Evolutionary conservation across 2,113 vertebrate species (phyloP), one percentile per base, ranked within the genome.

Genomic region (Vireo altiloquus): DNA sequence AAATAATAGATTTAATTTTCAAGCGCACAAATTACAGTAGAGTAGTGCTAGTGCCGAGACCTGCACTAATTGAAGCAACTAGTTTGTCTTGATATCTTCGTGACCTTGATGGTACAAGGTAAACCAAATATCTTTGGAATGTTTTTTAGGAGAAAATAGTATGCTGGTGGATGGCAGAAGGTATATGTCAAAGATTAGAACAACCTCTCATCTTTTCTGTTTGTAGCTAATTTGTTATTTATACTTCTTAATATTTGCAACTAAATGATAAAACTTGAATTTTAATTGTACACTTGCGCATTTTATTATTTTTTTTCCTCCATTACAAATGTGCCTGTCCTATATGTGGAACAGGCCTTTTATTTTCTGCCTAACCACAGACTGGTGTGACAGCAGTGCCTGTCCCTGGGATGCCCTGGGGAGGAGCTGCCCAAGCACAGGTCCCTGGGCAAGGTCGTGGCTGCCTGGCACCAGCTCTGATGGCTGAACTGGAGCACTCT

Each of bases 371-470:
- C 33, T 37, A 16, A 44, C 9, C 19, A 2, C 9, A 2, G 0
- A 1, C 10, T 59, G 4, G 15, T 50, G 50, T 50, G 64, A 42
- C 23, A 56, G 25, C 44, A 72, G 40, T 19, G 31, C 46, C 40
- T 2, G 3, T n/a, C 25, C 18, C 27, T 39, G 28, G 30, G 19
- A 1, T 47, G 17, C 27, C 42, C 33, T 12, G 18, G 22, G 20
- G 18, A 35, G 15, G 3, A 16, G 57, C 37, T 81, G 52, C 27
- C 30, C 47, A 13, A 13, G 18, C 14, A 6, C 40, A 15, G 56
- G 8, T 35, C 3, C 6, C 21, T 20, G 3, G 17, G 44, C 24
- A 39, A 4, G 59, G 54, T 20, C 2, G 1, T 7, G 14, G 8
- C 24, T 87, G 14, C 15, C 27, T 44, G 24, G 39, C 40, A 37